A percentile compares a stretch with the other conserved stretches of the same genome.
Evolutionary conservation across 2,113 vertebrate genomes (phyloP).

Genomic region (Calidris pygmaea): DNA sequence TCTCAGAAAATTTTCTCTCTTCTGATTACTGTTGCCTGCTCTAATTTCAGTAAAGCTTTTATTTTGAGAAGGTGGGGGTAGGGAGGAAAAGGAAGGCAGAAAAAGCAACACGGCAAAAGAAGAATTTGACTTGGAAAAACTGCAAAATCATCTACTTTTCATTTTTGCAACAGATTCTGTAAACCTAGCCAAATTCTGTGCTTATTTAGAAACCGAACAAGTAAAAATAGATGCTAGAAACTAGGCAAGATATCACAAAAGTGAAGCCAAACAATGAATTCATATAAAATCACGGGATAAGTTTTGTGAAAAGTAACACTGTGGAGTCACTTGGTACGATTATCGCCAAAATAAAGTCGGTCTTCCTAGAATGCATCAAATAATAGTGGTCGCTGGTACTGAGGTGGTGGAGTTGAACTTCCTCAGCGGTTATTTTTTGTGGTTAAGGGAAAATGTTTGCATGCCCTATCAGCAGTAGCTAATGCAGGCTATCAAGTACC

Average conservation of each 20-base stretch:
- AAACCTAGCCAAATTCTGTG: background rate
- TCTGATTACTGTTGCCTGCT: background rate
- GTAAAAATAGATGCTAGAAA: constrained; percentile 25
- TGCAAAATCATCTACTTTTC: background rate
- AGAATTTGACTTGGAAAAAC: background rate
- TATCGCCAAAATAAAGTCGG: background rate
- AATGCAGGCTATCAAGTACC: background rate
- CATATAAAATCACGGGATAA: background rate
- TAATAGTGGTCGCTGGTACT: background rate
- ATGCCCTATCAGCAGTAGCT: background rate
- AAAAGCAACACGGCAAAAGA: background rate
- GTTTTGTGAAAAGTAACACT: background rate
- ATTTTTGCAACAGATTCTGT: background rate
- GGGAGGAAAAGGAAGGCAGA: background rate
- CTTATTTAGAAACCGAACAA: constrained; percentile 25
- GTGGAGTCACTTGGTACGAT: background rate
- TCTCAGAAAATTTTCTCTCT: background rate
- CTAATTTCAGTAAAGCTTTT: background rate
- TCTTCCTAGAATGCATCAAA: background rate
- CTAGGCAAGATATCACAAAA: background rate
- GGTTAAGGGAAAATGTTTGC: background rate
- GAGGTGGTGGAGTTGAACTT: background rate
- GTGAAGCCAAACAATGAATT: constrained; percentile 1
- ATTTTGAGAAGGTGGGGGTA: background rate
- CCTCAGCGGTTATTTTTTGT: background rate